Base-by-base conservation (phyloP, 2,113 vertebrate genomes). In the Piprites chloris region DNA sequence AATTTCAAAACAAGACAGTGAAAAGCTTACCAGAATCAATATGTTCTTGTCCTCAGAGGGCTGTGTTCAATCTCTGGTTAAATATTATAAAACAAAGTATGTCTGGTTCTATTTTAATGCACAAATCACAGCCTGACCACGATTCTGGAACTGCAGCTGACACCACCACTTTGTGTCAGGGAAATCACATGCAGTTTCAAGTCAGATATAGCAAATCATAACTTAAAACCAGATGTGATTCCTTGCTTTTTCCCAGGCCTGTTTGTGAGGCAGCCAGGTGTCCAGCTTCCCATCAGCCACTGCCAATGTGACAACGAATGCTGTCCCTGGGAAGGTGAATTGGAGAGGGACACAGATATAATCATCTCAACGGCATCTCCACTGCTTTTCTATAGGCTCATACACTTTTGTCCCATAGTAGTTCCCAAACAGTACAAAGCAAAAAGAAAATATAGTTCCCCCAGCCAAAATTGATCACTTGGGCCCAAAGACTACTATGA, bases 1-100 rank as follows among this genome's bases (percentile, higher is more conserved):
- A 90, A 62, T 22, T 62, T 93, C 89, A 95, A 94, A 93, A 94
- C 37, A 82, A 87, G 56, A 62, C 23, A 76, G 58, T 76, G 50
- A 74, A 94, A 85, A 66, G 47, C 59, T 85, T 79, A 91, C 71
- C n/a, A 93, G 56, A 89, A 95, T 95, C 91, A 94, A 93, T 91
- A 93, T 4, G 5, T 50, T n/a, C 52, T 94, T 79, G 85, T 90
- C 81, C 81, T 91, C 71, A 79, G 69, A 93, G 62, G 32, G 11
- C 85, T 87, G 58, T 9, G 4, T 69, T 95, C 85, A 82, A 59
- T 73, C 75, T 83, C 71, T 80, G 41, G 63, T 93, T 91, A 91
- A 90, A 79, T 87, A 61, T 79, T 82, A 75, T 55, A 63, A 52
- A 69, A 50, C 30, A 66, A 85, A 79, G 6, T 66, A 58, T 0